Conservation (phyloP, 1,140 invertebrate genomes). For the Epicauta chinensis region DNA sequence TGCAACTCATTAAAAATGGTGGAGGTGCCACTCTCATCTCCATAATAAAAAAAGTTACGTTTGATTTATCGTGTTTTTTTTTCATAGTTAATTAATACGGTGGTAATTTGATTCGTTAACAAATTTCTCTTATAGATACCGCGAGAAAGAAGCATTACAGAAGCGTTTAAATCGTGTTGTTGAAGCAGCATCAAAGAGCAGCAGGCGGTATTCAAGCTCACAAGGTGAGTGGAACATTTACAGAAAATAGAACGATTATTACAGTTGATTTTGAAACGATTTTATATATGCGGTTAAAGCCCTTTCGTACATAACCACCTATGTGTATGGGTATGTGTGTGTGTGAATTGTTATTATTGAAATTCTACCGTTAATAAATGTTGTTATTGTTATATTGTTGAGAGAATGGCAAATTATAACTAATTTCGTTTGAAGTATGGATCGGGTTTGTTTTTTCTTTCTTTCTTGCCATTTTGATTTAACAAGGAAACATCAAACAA, state of each 20-base stretch:
- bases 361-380: slow-evolving; percentile 10
- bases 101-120: slow-evolving; percentile 3
- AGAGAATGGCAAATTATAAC: slow-evolving; percentile 9
- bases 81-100: too few species aligned
- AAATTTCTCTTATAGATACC: slow-evolving; percentile 17
- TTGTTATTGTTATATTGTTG: background rate
- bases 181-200: slow-evolving; percentile 18
- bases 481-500: too few species aligned
- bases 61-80: too few species aligned
- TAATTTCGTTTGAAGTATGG: slow-evolving; percentile 12
- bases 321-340: too few species aligned
- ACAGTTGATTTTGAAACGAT: background rate
- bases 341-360: slow-evolving; percentile 7
- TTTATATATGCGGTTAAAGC: too few species aligned
- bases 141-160: slow-evolving; percentile 49
- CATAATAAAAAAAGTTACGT: too few species aligned
- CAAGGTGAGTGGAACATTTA: slow-evolving; percentile 8
- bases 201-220: slow-evolving; percentile 10
- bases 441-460: slow-evolving; percentile 11
- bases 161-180: slow-evolving; percentile 42
- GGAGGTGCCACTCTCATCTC: background rate
- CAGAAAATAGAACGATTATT: background rate
- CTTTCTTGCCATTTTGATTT: background rate
- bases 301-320: too few species aligned
- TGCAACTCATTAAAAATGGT: background rate